Percentiles rank a stretch among this genome's conserved stretches.
phyloP scores from a whole-genome alignment of 2,888 invertebrate genomes.

The Phasia obesa region DNA sequence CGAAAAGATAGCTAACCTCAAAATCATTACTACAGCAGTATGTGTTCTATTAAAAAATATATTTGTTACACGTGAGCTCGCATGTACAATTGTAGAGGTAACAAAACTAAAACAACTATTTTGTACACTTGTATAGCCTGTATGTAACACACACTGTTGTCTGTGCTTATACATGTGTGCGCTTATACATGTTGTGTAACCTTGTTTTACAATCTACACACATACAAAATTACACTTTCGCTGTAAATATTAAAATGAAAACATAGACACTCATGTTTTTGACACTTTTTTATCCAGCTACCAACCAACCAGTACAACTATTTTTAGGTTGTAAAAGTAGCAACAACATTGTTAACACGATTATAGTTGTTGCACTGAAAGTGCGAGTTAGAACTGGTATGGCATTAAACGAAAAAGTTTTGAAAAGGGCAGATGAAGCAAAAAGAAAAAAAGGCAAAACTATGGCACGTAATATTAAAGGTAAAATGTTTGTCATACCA shows the following conservation, averaged over 20 bases:
- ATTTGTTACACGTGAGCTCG: background rate
- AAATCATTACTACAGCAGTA: background rate
- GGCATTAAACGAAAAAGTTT: constrained; percentile 6
- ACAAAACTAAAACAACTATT: constrained; percentile 43
- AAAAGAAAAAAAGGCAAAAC: constrained; percentile 5
- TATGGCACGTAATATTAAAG: constrained; percentile 30
- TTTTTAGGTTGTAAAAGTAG: constrained; percentile 58
- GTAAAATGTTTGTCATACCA: constrained; percentile 41
- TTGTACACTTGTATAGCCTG: constrained; percentile 46
- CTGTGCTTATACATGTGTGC: background rate
- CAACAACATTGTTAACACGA: constrained; percentile 65
- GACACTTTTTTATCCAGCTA: constrained; percentile 54
- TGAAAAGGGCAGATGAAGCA: background rate
- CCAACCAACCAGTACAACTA: no score
- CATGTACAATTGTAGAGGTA: constrained; percentile 15
- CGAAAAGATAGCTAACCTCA: no score
- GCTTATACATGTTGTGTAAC: constrained; percentile 6
- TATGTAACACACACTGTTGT: background rate
- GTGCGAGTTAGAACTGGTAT: background rate
- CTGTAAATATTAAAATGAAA: constrained; percentile 40
- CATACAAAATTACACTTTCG: background rate
- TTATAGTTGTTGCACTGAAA: constrained; percentile 47
- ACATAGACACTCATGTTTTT: constrained; percentile 64
- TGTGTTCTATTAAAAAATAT: background rate
- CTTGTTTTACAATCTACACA: constrained; percentile 13